phyloP scores from a whole-genome alignment of 2,113 vertebrate genomes.

The Gambusia holbrooki region DNA sequence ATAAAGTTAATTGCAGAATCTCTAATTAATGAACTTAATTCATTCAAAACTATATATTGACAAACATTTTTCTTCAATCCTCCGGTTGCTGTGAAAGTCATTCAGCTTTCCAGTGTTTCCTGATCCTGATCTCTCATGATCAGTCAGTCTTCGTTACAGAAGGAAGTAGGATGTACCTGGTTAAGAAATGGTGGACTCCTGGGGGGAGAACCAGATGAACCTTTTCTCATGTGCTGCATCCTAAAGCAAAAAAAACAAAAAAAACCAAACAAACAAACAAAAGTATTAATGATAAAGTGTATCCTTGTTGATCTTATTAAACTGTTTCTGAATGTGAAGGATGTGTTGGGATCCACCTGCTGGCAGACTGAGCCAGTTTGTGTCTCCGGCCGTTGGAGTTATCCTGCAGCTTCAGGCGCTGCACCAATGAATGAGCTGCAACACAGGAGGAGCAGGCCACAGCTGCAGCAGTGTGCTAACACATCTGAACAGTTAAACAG shows the following conservation, averaged over 20 bases:
- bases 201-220: conserved; percentile 81
- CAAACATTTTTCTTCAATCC: no score
- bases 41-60: no score
- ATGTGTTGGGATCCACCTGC: conserved; percentile 41
- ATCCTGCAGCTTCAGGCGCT: conserved; percentile 77
- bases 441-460: neutral
- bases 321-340: neutral
- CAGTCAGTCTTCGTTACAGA: no score
- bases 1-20: no score
- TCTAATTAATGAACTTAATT: no score
- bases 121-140: no score
- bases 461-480: neutral
- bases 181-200: conserved; percentile 75
- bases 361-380: conserved; percentile 80
- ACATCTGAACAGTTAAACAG: no score
- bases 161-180: conserved; percentile 68
- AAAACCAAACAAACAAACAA: neutral
- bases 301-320: neutral
- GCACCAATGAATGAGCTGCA: conserved; percentile 73
- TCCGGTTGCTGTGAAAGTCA: no score
- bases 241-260: conserved; percentile 39
- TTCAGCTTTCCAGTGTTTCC: no score
- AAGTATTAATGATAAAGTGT: neutral
- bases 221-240: conserved; percentile 78
- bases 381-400: conserved; percentile 77